Conservation (phyloP, 2,113 vertebrate species). For the Scomber japonicus region DNA sequence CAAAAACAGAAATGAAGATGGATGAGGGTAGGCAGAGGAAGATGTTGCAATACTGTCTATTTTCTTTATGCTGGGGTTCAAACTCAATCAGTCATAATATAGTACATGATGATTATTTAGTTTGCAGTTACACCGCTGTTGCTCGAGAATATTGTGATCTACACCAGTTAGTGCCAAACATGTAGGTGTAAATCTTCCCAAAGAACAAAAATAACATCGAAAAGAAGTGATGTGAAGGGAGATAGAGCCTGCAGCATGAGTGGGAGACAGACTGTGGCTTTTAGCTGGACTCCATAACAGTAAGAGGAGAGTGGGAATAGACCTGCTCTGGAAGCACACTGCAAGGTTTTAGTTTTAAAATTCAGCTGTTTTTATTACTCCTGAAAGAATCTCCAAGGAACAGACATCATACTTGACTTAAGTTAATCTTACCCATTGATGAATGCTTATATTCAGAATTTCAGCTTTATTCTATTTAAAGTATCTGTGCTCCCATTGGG, state of each 20-base stretch:
- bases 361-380: no score
- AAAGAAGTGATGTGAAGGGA: not conserved
- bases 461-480: no score
- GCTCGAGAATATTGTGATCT: not conserved
- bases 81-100: not conserved
- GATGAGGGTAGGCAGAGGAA: no score
- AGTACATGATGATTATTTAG: slow-evolving; percentile 6
- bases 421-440: not conserved
- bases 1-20: no score
- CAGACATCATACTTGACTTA: not conserved
- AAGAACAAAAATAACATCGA: not conserved
- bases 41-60: no score
- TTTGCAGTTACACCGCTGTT: not conserved
- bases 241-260: slow-evolving; percentile 13
- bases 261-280: slow-evolving; percentile 23
- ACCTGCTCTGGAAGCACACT: not conserved
- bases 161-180: not conserved
- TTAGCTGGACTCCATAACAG: not conserved
- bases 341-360: not conserved
- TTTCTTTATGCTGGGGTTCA: no score
- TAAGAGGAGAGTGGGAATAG: not conserved
- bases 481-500: no score
- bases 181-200: not conserved
- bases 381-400: not conserved
- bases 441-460: no score